Evolutionary conservation across 2,797 vertebrate genomes (phyloP), one percentile per base, ranked within the genome.

Genomic region (Channallabes apus): DNA sequence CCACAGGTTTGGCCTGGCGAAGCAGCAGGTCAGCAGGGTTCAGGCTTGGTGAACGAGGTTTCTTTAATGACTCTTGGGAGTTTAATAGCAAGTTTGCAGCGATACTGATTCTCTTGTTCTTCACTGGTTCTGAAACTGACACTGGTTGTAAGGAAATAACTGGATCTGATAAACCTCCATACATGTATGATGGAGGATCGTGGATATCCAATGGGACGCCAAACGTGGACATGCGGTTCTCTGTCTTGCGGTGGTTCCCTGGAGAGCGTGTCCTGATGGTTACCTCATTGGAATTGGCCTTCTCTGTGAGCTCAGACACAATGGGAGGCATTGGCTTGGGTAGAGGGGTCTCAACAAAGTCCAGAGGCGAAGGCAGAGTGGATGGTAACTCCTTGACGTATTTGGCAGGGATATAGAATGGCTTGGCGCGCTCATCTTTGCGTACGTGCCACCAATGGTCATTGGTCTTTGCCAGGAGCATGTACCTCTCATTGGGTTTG

Each of bases 401-500:
- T 83, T 98, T 97, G 51, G 98, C 98, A 0, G 98, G 98, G 88
- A 99, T 97, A 78, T 98, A 99, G 88, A 99, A 97, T 0, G 97
- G 94, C 86, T 94, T 97, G 80, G 97, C 94, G 78, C 85, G 92
- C 71, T 92, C 91, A 0, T 97, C 96, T 5, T 90, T 94, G 76
- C 93, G 94, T 72, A 99, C 98, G 58, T 99, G 97, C 98, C 98
- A 99, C 98, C 98, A 99, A 88, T 99, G 97, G 88, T 96, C 95
- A 0, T 98, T 99, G 91, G 97, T 98, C 93, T 99, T 99, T 76
- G 96, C 96, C 89, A 99, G 94, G 38, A 99, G 94, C 82, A 96
- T 90, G 77, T 99, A 99, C 67, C 96, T 95, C 84, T 99, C 98
- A 0, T 98, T 97, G 91, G 98, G 97, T 89, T 95, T 97, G 88